A percentile compares a stretch with the other conserved stretches of the same genome.
Evolutionary conservation across 2,888 invertebrate species (phyloP).

Genomic region (Aquatica leii): DNA sequence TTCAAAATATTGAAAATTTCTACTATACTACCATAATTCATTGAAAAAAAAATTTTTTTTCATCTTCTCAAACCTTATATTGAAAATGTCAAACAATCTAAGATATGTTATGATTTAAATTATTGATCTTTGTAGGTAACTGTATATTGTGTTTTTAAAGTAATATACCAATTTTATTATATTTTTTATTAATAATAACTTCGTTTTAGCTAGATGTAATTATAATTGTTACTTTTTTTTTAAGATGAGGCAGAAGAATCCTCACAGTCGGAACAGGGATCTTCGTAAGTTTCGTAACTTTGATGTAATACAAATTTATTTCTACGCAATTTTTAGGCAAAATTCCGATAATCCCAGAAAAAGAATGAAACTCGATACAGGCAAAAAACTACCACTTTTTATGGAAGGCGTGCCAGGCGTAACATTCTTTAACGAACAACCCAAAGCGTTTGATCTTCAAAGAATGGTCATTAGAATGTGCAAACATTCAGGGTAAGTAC

Average conservation of each 20-base stretch:
- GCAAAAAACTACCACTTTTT: slow-evolving; percentile 72
- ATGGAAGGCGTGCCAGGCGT: slow-evolving; percentile 90
- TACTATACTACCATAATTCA: too few species aligned
- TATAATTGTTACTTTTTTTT: too few species aligned
- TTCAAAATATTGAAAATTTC: too few species aligned
- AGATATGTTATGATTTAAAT: too few species aligned
- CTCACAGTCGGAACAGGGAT: slow-evolving; percentile 5
- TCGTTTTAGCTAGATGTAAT: too few species aligned
- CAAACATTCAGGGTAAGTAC: slow-evolving; percentile 71
- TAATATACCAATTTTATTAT: too few species aligned
- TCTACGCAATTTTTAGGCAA: slow-evolving; percentile 20
- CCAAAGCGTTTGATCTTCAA: slow-evolving; percentile 69
- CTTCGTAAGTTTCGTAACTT: slow-evolving; percentile 24
- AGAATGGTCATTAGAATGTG: slow-evolving; percentile 81
- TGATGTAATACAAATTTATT: slow-evolving; percentile 12
- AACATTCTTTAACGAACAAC: slow-evolving; percentile 70
- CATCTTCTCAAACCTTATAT: too few species aligned
- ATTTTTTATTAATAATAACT: too few species aligned
- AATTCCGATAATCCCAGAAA: slow-evolving; percentile 14
- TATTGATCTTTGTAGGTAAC: too few species aligned
- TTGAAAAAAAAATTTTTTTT: too few species aligned
- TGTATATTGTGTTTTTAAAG: too few species aligned
- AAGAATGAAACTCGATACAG: slow-evolving; percentile 22
- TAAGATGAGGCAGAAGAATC: slow-evolving; percentile 2
- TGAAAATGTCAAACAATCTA: too few species aligned